Evolutionary conservation across 2,113 vertebrate species (phyloP).

Genomic region (Strigops habroptila): DNA sequence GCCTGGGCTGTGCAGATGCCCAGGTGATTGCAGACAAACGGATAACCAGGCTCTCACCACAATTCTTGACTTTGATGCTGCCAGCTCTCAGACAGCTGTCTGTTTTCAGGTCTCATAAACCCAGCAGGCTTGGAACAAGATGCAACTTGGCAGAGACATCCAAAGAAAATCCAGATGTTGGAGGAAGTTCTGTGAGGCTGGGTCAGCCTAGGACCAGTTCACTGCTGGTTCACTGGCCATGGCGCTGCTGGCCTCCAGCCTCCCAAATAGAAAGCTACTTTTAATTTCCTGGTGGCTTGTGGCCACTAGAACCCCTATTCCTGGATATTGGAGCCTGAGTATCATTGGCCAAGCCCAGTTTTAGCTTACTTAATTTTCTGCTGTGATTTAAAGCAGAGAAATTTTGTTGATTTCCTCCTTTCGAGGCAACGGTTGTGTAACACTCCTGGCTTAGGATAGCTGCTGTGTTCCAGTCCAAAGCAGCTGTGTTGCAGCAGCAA

Average conservation of each 20-base stretch:
- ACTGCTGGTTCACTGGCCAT: not conserved
- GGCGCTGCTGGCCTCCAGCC: not conserved
- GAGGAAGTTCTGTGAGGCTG: constrained; percentile 12
- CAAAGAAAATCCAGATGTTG: constrained; percentile 44
- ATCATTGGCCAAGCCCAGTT: not conserved
- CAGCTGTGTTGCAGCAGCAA: constrained; percentile 16
- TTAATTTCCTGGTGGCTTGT: not conserved
- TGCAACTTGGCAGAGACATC: not conserved
- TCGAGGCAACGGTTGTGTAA: constrained; percentile 20
- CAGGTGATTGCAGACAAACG: rapidly evolving
- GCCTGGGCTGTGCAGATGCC: not conserved
- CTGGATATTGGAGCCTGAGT: not conserved
- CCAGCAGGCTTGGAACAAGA: constrained; percentile 27
- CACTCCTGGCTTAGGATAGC: not conserved
- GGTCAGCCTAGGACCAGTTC: not conserved
- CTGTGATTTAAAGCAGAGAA: not conserved
- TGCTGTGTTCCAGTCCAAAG: not conserved
- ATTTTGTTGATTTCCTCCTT: not conserved
- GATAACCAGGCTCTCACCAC: not conserved
- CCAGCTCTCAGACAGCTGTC: not conserved
- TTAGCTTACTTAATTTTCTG: not conserved
- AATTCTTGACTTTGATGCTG: not conserved
- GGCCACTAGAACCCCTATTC: not conserved
- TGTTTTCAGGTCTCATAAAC: not conserved
- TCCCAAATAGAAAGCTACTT: not conserved